phyloP scores from a whole-genome alignment of 2,888 invertebrate genomes.

The Macrosiphum euphorbiae region DNA sequence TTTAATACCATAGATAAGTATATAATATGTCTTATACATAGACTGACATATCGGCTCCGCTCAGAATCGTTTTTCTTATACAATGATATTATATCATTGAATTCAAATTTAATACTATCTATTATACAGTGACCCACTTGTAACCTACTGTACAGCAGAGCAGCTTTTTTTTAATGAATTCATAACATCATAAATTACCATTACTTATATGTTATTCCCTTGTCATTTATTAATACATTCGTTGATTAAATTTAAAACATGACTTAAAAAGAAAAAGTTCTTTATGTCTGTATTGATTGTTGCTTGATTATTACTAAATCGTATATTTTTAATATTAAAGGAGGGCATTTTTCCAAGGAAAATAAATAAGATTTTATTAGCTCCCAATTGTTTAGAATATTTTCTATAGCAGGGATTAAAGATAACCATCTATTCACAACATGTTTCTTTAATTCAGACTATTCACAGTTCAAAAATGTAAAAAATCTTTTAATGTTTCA shows the following conservation, averaged over 20 bases:
- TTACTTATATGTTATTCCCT: conserved; percentile 20
- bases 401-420: background rate
- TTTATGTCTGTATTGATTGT: conserved; percentile 28
- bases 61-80: no score
- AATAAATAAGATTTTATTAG: conserved; percentile 65
- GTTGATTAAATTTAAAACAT: conserved; percentile 20
- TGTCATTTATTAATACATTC: conserved; percentile 45
- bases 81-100: no score
- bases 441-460: conserved; percentile 45
- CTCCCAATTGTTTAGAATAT: conserved; percentile 61
- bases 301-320: conserved; percentile 33
- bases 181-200: conserved; percentile 24
- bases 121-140: no score
- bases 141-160: no score
- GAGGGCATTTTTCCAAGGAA: conserved; percentile 30
- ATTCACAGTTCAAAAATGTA: conserved; percentile 66
- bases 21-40: no score
- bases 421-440: conserved; percentile 43
- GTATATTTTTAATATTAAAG: conserved; percentile 40
- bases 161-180: conserved; percentile 22
- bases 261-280: conserved; percentile 35
- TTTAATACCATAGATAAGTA: no score
- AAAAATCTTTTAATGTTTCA: conserved; percentile 34
- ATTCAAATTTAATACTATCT: no score
- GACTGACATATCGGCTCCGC: no score